A percentile compares a stretch with the other conserved stretches of the same genome.
phyloP scores from a whole-genome alignment of 1,140 invertebrate genomes.

The Vanessa tameamea region DNA sequence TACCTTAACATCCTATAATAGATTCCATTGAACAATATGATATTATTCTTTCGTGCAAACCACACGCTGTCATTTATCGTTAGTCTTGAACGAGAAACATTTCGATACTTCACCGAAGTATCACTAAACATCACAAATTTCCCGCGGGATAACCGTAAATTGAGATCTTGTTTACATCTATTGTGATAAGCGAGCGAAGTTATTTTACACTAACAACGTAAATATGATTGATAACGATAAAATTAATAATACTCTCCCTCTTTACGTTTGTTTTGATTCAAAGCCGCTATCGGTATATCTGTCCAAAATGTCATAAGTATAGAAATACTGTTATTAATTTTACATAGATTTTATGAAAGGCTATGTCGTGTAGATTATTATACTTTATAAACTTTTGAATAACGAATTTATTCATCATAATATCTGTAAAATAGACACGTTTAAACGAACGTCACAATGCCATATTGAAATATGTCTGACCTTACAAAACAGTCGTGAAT shows the following conservation, averaged over 20 bases:
- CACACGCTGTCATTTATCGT: background rate
- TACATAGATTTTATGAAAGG: too few relatives aligned
- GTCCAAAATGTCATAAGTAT: too few relatives aligned
- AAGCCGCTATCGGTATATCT: too few relatives aligned
- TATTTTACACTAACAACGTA: background rate
- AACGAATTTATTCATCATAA: background rate
- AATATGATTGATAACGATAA: background rate
- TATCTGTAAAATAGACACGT: slow-evolving; percentile 4
- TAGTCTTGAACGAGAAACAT: background rate
- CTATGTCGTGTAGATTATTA: too few relatives aligned
- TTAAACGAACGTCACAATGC: slow-evolving; percentile 21
- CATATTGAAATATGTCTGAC: slow-evolving; percentile 35
- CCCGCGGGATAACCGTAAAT: background rate
- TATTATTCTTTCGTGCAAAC: background rate
- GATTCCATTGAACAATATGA: background rate
- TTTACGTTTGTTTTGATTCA: too few relatives aligned
- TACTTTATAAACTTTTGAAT: background rate
- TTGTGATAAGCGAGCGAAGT: background rate
- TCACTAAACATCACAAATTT: background rate
- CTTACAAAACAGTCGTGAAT: slow-evolving; percentile 34
- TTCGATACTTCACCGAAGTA: background rate
- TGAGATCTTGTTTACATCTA: background rate
- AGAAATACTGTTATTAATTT: too few relatives aligned
- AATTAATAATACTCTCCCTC: too few relatives aligned
- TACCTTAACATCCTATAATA: background rate